Evolutionary conservation across 35 echinoderm and acorn worm species (phyloP).

Genomic region (Chiridota heheva): DNA sequence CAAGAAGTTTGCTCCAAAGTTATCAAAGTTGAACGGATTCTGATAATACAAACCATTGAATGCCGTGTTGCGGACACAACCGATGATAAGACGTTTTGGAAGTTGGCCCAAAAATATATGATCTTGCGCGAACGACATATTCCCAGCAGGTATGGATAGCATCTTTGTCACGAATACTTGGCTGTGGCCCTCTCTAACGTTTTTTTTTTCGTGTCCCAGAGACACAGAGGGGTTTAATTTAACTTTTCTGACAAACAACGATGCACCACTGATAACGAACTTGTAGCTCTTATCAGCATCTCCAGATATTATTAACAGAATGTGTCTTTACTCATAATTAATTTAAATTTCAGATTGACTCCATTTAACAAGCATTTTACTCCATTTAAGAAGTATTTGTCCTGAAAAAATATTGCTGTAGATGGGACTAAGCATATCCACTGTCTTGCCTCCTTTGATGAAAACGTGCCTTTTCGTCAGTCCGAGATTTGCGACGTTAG

Average conservation of each 20-base stretch:
- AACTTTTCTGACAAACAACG: slow-evolving; percentile 48
- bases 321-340: slow-evolving; percentile 54
- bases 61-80: background rate
- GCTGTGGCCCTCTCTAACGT: slow-evolving; percentile 48
- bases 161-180: slow-evolving; percentile 57
- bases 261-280: slow-evolving; percentile 36
- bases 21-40: slow-evolving; percentile 45
- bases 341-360: slow-evolving; percentile 56
- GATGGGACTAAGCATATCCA: slow-evolving; percentile 59
- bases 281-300: slow-evolving; percentile 37
- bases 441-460: slow-evolving; percentile 23
- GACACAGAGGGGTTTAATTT: slow-evolving; percentile 38
- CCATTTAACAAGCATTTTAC: slow-evolving; percentile 12
- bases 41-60: slow-evolving; percentile 8
- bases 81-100: slow-evolving; percentile 30
- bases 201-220: slow-evolving; percentile 39
- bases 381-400: slow-evolving; percentile 43
- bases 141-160: slow-evolving; percentile 40
- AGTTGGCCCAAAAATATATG: slow-evolving; percentile 38
- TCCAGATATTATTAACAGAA: slow-evolving; percentile 59
- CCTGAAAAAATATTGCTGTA: slow-evolving; percentile 76
- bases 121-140: slow-evolving; percentile 49
- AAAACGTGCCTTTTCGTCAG: background rate
- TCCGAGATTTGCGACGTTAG: slow-evolving; percentile 23
- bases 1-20: slow-evolving; percentile 24